Evolutionary conservation across 2,888 invertebrate species (phyloP), one percentile per base, ranked within the genome.

Genomic region (Tromatobia lineatoria): DNA sequence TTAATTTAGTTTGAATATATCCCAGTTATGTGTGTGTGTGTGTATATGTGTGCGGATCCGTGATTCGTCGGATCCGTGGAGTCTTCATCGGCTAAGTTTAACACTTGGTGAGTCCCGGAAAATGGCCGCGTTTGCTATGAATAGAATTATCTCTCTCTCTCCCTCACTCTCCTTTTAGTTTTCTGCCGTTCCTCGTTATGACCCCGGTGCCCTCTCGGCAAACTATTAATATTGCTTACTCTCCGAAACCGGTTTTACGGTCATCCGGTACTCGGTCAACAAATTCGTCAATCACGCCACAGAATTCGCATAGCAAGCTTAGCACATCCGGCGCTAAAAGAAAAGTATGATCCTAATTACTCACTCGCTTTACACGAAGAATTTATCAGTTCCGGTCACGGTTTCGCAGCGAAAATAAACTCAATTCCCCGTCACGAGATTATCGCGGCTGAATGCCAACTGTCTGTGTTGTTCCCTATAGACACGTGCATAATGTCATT

Each of bases 71-170:
- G 82, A 76, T 87, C 74, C 57, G 74, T 71, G 79, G 75, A 81
- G 66, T 66, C 61, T 76, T 82, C 78, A 64, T 57, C 75, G 78
- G 89, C 90, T 92, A 91, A 91, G 90, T 91, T 90, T 91, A 92
- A 91, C 89, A 75, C 90, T 88, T 85, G 87, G 70, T 85, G 82
- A 90, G 90, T 91, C 91, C 90, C 90, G 90, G 91, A 92, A 92
- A 93, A 92, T 90, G 89, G 90, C 90, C 89, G 90, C 88, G 85
- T 85, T 81, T 79, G 88, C 91, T 93, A 92, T 91, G 88, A 91
- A 93, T 93, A 93, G 64, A 92, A 84, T 71, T 50, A 64, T 75
- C 76, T 67, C 67, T 78, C 23, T 79, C 67, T 80, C 78, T 71
- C 71, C 73, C 29, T 66, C 20, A 45, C 57, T 73, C 73, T 64